A percentile compares a stretch with the other conserved stretches of the same genome.
Conservation (phyloP, 2,797 vertebrate genomes). For the Channa striata region DNA sequence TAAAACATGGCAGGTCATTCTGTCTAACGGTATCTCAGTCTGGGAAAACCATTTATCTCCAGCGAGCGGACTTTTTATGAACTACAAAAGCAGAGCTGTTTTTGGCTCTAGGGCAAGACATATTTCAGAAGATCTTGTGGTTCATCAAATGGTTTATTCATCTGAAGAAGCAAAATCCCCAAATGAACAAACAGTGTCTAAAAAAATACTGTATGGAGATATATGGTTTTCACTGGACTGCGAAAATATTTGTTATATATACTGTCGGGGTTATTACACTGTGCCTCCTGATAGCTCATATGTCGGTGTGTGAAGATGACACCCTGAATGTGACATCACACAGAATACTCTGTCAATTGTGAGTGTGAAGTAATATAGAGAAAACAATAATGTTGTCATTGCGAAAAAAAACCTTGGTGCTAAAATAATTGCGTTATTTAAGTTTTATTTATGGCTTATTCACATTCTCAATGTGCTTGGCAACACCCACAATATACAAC, state of each 20-base stretch:
- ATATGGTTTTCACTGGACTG: background rate
- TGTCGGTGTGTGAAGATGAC: background rate
- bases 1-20: too few species aligned
- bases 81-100: background rate
- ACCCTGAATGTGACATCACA: background rate
- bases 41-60: too few species aligned
- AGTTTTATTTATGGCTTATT: background rate
- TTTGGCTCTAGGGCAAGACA: background rate
- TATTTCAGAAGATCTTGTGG: background rate
- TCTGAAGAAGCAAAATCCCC: background rate
- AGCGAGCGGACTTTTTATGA: background rate
- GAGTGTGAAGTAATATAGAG: background rate
- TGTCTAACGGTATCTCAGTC: too few species aligned
- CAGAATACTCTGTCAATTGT: background rate
- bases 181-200: background rate
- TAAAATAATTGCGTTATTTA: constrained; percentile 1
- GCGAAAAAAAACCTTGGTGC: background rate
- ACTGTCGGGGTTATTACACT: too few species aligned
- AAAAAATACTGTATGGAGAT: background rate
- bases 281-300: background rate
- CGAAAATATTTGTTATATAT: too few species aligned
- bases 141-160: background rate
- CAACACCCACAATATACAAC: constrained; percentile 30
- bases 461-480: constrained; percentile 8
- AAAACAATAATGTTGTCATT: background rate